Base-by-base conservation (phyloP, 30 jellyfish, hydroid and myxozoan species). In the Chrysaora quinquecirrha region DNA sequence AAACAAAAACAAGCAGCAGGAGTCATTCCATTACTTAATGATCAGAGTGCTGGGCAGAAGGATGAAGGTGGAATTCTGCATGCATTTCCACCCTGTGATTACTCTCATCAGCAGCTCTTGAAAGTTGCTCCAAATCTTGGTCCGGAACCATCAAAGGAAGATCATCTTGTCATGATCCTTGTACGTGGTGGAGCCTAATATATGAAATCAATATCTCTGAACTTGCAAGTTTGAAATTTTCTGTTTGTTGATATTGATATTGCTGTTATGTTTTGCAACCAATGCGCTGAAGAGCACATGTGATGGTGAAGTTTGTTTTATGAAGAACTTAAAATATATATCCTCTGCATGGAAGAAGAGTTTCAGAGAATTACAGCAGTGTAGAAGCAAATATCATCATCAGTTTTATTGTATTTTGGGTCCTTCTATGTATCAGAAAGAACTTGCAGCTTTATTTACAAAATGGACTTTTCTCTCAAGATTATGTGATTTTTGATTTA, bases 21-120 rank as follows among this genome's bases (percentile, higher is more conserved):
- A 38, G 99, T 94, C 7, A 94, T 94, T 30, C 95, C 96, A 7
- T 58, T 94, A 87, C 85, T 88, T 19, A 72, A 89, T 30, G 99
- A 82, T 61, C 67, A 75, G 12, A 87, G 80, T 33, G 34, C 90
- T 16, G 84, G 85, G 16, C 54, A 64, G 32, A 96, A 87, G 74
- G 99, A 94, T 71, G 99, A 94, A 60, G 89, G 94, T 16, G 99
- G 99, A 19, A 87, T 94, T 80, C 69, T 94, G 48, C 99, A 94
- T 87, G 99, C 99, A 19, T 94, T 94, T 80, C 99, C 99, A 3
- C 99, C 99, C 18, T 94, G 99, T 65, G 97, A 87, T 34, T 94
- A 88, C 73, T 94, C 99, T 19, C 99, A 94, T 48, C 97, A 94
- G 88, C 96, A 94, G 70, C 82, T 94, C 54, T 73, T 94, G 73